Base-by-base conservation (phyloP, 2,888 invertebrate genomes). In the Drosophila cognata region DNA sequence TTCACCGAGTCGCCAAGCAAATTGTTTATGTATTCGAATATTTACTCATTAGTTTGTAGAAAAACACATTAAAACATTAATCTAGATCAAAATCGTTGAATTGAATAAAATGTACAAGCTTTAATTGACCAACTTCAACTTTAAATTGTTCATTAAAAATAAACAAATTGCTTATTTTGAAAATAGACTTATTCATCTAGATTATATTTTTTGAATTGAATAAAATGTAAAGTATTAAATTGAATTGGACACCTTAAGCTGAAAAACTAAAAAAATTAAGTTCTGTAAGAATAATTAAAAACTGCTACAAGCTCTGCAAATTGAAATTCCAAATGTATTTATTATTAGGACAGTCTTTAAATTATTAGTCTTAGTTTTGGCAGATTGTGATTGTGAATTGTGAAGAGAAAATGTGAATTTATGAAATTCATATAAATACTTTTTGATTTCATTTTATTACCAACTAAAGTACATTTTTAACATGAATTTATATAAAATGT, bases 1-100 rank as follows among this genome's bases (percentile, higher is more conserved):
- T 25, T 2, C 2, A 28, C 29, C 6, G n/a, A 46, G 21, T 11
- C 38, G 41, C 51, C 41, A 41, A 43, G 13, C 1, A 25, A 21
- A 52, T 63, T 62, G 8, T n/a, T 25, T 28, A 46, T 25, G n/a
- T 41, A 64, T 11, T 65, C 66, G 66, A 50, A 67, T 68, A 13
- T 52, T 55, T 56, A 25, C 41, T 33, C 16, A 29, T 13, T 18
- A n/a, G 43, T 16, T 38, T 10, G n/a, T 36, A 6, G 16, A 36
- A n/a, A 21, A 46, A 7, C 7, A 46, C 21, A 7, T 46, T 7
- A 21, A 46, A 7, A 7, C 13, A 21, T 21, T 46, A 3, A 6
- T 21, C 13, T 3, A 13, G 1, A 21, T 7, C 13, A 13, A 13
- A 13, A 3, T 43, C 21, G 13, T 43, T 21, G 46, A 21, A 46